These are phyloP conservation scores for Dermatemys mawii DNA, from an alignment of 2,113 vertebrate species.

Conservation along the genomic window DNA sequence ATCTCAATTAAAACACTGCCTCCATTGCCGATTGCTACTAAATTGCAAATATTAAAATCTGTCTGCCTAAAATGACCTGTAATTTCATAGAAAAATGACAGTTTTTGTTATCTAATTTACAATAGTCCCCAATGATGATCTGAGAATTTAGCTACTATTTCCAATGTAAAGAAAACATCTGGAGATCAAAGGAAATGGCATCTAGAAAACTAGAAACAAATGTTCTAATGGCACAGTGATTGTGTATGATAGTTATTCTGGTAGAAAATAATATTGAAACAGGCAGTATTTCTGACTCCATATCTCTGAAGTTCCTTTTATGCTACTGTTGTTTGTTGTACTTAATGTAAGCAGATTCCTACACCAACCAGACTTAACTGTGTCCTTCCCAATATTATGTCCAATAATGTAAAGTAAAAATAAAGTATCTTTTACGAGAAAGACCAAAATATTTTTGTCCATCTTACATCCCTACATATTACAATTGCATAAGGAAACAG, in stretches of 20 bases:
- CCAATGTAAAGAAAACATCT: neutral
- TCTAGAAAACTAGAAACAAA: neutral
- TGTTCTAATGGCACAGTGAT: neutral
- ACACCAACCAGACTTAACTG: neutral
- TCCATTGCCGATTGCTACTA: neutral
- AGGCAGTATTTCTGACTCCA: neutral
- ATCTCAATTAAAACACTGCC: neutral
- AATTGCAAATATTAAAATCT: neutral
- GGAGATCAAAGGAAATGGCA: neutral
- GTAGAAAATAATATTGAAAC: neutral
- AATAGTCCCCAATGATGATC: neutral
- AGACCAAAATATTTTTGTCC: neutral
- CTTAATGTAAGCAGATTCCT: neutral
- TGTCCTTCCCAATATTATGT: neutral
- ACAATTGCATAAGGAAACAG: neutral
- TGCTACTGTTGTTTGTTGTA: neutral
- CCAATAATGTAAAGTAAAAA: neutral
- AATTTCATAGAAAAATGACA: neutral
- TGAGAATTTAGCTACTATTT: neutral
- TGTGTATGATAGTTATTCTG: neutral
- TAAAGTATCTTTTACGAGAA: neutral
- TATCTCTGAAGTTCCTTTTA: neutral
- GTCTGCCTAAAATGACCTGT: neutral
- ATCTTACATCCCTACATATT: neutral
- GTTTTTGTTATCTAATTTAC: neutral